Percentiles rank a stretch among this genome's conserved stretches.
Conservation (phyloP, 2,113 vertebrate species). For the Pelecanus crispus region DNA sequence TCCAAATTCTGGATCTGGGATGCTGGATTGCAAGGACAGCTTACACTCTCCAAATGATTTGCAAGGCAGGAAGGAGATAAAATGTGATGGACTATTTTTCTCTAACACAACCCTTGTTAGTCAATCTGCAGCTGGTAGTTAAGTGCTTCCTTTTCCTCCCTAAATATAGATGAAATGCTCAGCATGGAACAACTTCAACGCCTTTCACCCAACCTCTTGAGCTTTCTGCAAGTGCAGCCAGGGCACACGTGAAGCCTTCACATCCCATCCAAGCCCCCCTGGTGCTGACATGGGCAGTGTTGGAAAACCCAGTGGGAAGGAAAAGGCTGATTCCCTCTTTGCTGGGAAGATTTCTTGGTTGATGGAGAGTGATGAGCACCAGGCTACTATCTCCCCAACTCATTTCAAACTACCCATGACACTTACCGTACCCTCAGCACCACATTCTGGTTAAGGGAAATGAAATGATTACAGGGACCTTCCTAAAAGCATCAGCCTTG, state of each 20-base stretch:
- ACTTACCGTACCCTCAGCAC: background rate
- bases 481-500: background rate
- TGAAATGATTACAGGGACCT: background rate
- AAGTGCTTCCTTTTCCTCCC: constrained; percentile 61
- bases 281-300: rapidly evolving
- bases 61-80: constrained; percentile 17
- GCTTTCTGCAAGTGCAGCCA: background rate
- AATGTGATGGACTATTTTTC: background rate
- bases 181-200: background rate
- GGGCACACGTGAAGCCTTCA: background rate
- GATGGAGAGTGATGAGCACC: background rate
- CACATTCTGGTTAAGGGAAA: background rate
- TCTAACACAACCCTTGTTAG: background rate
- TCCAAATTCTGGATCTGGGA: background rate
- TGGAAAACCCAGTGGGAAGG: background rate
- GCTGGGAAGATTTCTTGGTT: background rate
- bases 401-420: background rate
- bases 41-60: background rate
- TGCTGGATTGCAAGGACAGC: background rate
- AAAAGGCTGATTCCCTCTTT: background rate
- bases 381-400: background rate
- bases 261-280: rapidly evolving
- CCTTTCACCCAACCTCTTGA: background rate
- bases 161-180: constrained; percentile 49
- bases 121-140: constrained; percentile 32